A percentile compares a stretch with the other conserved stretches of the same genome.
Conservation (phyloP, 2,888 invertebrate genomes). For the Muschampia plurimacula region DNA sequence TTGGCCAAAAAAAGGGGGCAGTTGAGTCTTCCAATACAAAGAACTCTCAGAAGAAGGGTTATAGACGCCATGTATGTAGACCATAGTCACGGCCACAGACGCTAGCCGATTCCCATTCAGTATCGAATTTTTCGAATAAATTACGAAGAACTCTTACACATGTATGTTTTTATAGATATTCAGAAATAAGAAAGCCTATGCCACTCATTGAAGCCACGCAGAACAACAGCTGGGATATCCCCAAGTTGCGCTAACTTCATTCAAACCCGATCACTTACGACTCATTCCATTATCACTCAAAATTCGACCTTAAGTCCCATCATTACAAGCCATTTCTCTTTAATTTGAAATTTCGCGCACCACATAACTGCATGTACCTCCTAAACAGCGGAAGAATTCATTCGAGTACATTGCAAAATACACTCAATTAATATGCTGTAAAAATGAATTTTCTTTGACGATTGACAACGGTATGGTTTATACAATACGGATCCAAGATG, state of each 20-base stretch:
- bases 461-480: conserved; percentile 49
- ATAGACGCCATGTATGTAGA: too few species aligned
- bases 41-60: too few species aligned
- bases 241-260: conserved; percentile 77
- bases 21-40: too few species aligned
- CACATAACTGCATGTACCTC: background rate
- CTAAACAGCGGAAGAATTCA: conserved; percentile 6
- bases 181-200: conserved; percentile 49
- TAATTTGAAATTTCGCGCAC: conserved; percentile 9
- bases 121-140: too few species aligned
- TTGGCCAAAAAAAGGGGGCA: too few species aligned
- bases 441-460: conserved; percentile 37
- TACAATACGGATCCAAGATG: conserved; percentile 66
- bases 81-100: too few species aligned
- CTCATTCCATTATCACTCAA: conserved; percentile 43
- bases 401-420: conserved; percentile 40
- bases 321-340: conserved; percentile 18
- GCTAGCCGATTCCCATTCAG: too few species aligned
- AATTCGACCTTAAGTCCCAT: conserved; percentile 50
- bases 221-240: conserved; percentile 74
- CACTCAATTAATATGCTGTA: conserved; percentile 38
- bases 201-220: conserved; percentile 54
- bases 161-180: background rate
- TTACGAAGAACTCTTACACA: background rate
- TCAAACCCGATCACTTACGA: conserved; percentile 60